Evolutionary conservation across 1,140 invertebrate genomes (phyloP).

Genomic region (Macrotrachela quadricornifera): DNA sequence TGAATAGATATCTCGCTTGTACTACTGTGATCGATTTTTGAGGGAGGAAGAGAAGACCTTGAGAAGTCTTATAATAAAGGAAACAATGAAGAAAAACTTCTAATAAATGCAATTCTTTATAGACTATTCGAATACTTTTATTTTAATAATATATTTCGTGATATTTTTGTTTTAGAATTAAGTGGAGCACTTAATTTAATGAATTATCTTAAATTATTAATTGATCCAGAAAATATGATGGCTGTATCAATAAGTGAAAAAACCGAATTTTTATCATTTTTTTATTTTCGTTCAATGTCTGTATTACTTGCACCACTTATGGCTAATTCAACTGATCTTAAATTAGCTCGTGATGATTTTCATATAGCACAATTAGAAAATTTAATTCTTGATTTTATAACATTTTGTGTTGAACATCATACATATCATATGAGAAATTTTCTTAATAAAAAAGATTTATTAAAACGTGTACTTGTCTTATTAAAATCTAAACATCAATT

Average conservation of each 20-base stretch:
- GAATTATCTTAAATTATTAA: conserved; percentile 58
- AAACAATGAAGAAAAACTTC: too few relatives aligned
- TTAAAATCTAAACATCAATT: conserved; percentile 96
- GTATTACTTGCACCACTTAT: conserved; percentile 69
- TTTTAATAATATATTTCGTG: too few relatives aligned
- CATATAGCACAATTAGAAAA: conserved; percentile 80
- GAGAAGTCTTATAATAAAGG: too few relatives aligned
- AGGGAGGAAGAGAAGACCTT: too few relatives aligned
- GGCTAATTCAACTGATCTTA: conserved; percentile 61
- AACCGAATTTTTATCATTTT: conserved; percentile 89
- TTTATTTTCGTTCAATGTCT: conserved; percentile 93
- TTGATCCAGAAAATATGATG: too few relatives aligned
- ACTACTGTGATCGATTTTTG: too few relatives aligned
- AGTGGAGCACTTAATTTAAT: conserved; percentile 85
- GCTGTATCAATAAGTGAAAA: conserved; percentile 42
- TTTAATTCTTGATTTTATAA: conserved; percentile 74
- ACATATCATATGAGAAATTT: conserved; percentile 95
- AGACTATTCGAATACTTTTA: too few relatives aligned
- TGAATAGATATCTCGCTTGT: too few relatives aligned
- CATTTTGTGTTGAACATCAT: conserved; percentile 99
- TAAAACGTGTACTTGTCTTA: conserved; percentile 73
- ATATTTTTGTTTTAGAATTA: conserved; percentile 50
- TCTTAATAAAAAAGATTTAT: conserved; percentile 81
- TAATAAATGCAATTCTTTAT: too few relatives aligned
- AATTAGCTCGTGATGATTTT: conserved; percentile 51